Evolutionary conservation across 2,888 invertebrate genomes (phyloP).

Genomic region (Sphaerophoria rueppellii): DNA sequence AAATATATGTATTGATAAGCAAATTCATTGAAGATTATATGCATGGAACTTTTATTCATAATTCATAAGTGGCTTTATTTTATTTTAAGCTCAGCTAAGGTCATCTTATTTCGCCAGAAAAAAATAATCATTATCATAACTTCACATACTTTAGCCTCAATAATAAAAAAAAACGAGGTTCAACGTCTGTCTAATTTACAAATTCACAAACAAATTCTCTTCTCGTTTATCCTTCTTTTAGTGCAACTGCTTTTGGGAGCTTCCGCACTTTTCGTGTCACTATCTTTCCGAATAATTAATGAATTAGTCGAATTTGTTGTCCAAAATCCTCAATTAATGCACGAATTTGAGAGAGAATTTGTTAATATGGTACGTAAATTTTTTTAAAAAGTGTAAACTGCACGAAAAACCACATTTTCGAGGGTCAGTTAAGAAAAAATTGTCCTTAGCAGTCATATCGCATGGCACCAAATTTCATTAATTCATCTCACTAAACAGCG

Average conservation of each 20-base stretch:
- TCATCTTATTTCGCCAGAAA: too few species aligned
- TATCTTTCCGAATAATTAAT: slow-evolving; percentile 80
- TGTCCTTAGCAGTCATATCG: neutral
- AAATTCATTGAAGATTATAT: neutral
- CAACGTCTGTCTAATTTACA: too few species aligned
- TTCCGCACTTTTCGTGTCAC: slow-evolving; percentile 81
- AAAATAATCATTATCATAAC: too few species aligned
- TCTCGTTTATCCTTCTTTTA: slow-evolving; percentile 42
- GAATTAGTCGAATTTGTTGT: slow-evolving; percentile 80
- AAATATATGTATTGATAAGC: neutral
- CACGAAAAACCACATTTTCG: neutral
- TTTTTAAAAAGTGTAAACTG: neutral
- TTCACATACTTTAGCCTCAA: too few species aligned
- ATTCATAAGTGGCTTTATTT: too few species aligned
- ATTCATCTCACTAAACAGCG: too few species aligned
- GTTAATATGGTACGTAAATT: slow-evolving; percentile 74
- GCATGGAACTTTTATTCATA: too few species aligned
- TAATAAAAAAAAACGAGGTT: too few species aligned
- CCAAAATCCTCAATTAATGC: slow-evolving; percentile 80
- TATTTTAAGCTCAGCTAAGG: too few species aligned
- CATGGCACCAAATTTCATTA: too few species aligned
- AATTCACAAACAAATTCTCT: slow-evolving; percentile 11
- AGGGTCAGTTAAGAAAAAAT: neutral
- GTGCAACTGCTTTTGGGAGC: slow-evolving; percentile 79
- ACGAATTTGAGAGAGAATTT: slow-evolving; percentile 80